Evolutionary conservation across 2,888 invertebrate species (phyloP).

Genomic region (Yponomeuta plumbellus): DNA sequence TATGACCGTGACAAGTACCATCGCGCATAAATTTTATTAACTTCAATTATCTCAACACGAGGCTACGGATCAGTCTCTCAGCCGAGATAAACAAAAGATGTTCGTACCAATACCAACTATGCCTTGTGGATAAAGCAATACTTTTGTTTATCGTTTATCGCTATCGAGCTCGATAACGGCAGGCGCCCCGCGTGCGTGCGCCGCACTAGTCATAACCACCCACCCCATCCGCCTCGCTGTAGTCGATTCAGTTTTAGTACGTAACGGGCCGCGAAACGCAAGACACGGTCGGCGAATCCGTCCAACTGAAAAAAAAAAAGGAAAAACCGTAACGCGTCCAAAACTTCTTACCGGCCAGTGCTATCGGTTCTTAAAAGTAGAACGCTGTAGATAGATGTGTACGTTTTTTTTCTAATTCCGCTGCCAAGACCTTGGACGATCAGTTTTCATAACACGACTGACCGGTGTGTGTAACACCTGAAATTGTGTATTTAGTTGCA

Average conservation of each 20-base stretch:
- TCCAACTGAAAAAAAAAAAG: slow-evolving; percentile 38
- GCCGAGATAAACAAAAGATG: background rate
- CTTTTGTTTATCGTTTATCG: slow-evolving; percentile 11
- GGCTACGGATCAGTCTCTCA: background rate
- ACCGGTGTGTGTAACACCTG: background rate
- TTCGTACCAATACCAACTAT: background rate
- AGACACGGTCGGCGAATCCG: slow-evolving; percentile 36
- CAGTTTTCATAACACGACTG: slow-evolving; percentile 11
- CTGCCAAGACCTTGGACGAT: slow-evolving; percentile 13
- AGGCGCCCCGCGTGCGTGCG: slow-evolving; percentile 51
- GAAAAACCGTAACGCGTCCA: slow-evolving; percentile 46
- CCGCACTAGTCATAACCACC: slow-evolving; percentile 52
- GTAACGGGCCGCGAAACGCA: slow-evolving; percentile 44
- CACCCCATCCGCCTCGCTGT: slow-evolving; percentile 26
- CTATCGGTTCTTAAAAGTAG: slow-evolving; percentile 42
- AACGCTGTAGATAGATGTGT: slow-evolving; percentile 23
- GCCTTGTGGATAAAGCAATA: background rate
- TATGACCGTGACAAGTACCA: no score
- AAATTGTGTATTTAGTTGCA: background rate
- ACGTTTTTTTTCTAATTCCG: background rate
- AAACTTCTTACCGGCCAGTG: slow-evolving; percentile 46
- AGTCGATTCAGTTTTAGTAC: slow-evolving; percentile 53
- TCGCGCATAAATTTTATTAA: background rate
- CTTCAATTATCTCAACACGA: background rate
- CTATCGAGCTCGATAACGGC: slow-evolving; percentile 48